Evolutionary conservation across 2,888 invertebrate species (phyloP).

Genomic region (Ichneumoninae sp.): DNA sequence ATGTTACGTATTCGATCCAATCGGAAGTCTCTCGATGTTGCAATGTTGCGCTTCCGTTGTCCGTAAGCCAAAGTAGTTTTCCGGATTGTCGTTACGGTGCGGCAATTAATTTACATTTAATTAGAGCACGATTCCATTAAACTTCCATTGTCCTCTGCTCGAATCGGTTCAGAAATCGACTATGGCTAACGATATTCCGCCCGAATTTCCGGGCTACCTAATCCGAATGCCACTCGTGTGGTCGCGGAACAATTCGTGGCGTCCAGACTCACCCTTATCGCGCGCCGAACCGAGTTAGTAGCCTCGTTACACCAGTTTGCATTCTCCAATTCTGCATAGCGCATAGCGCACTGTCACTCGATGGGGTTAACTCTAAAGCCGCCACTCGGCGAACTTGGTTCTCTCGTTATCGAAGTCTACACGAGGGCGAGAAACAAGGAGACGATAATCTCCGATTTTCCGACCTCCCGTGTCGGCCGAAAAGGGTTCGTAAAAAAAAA

Average conservation of each 20-base stretch:
- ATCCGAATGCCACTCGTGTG: conserved; percentile 53
- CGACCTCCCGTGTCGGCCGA: background rate
- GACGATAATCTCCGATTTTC: conserved; percentile 6
- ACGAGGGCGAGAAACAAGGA: conserved; percentile 16
- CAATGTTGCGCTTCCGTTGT: background rate
- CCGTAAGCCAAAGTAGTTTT: background rate
- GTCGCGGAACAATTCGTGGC: conserved; percentile 50
- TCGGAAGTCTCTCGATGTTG: background rate
- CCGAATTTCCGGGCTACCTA: conserved; percentile 50
- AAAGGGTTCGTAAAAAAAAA: conserved; percentile 11
- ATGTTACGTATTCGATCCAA: background rate
- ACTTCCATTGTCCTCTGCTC: background rate
- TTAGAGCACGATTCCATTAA: conserved; percentile 35
- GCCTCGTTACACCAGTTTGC: conserved; percentile 17
- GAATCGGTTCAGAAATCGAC: conserved; percentile 38
- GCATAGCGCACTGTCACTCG: background rate
- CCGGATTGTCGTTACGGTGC: background rate
- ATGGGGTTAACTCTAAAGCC: background rate
- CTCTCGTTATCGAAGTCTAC: conserved; percentile 54
- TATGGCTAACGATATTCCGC: background rate
- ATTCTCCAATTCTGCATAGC: background rate
- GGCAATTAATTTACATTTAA: conserved; percentile 31
- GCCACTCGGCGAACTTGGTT: conserved; percentile 42
- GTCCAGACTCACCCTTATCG: conserved; percentile 45
- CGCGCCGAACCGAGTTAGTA: conserved; percentile 37